Percentiles rank a stretch among this genome's conserved stretches.
phyloP scores from a whole-genome alignment of 2,888 invertebrate genomes.

The Nymphalis polychloros region DNA sequence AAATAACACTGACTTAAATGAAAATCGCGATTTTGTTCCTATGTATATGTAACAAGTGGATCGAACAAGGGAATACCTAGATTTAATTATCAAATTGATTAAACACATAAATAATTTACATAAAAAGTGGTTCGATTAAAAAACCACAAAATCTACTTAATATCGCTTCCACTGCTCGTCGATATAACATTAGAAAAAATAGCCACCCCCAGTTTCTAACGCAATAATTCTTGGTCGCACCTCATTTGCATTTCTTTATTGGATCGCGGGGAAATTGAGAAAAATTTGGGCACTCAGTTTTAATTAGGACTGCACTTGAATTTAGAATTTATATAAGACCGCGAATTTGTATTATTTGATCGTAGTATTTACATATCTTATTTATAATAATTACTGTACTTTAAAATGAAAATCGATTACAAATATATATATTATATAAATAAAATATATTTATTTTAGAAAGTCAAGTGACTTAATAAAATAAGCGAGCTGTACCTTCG shows the following conservation, averaged over 20 bases:
- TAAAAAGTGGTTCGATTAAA: no score
- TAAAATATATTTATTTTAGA: no score
- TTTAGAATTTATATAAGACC: conserved; percentile 16
- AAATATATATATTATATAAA: background rate
- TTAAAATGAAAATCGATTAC: background rate
- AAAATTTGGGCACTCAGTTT: conserved; percentile 68
- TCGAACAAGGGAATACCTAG: no score
- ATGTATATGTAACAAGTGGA: no score
- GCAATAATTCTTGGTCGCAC: conserved; percentile 72
- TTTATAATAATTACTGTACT: background rate
- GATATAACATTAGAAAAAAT: background rate
- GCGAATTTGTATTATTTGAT: conserved; percentile 21
- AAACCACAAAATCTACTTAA: no score
- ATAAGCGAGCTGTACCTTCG: no score
- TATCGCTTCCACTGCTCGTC: background rate
- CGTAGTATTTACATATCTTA: background rate
- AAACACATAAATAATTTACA: no score
- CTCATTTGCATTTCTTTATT: conserved; percentile 81
- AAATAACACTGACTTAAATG: no score
- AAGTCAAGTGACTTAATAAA: no score
- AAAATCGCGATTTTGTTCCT: no score
- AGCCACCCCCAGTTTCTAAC: conserved; percentile 45
- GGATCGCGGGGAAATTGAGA: conserved; percentile 72
- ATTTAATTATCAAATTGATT: no score
- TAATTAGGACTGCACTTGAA: conserved; percentile 55